Base-by-base conservation (phyloP, 2,888 invertebrate genomes). In the Empis livida region DNA sequence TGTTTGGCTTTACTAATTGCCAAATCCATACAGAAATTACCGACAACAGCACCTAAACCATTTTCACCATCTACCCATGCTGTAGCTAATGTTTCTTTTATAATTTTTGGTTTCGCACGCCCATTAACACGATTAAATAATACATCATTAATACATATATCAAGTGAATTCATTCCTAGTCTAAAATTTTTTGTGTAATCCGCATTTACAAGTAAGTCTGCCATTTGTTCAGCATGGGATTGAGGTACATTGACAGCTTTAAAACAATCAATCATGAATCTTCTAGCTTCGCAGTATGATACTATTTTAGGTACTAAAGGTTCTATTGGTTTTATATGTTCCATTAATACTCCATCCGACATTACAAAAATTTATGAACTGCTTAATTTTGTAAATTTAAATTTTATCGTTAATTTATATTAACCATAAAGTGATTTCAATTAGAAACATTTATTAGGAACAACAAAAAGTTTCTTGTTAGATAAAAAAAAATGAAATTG, bases 171-270 rank as follows among this genome's bases (percentile, higher is more conserved):
- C 58, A 92, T 77, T 11, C 92, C 92, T 65, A 92, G 91, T 57
- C 89, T 90, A 56, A 82, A 88, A 60, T 91, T 90, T 0, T 91
- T 90, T 42, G 85, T 70, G 57, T 80, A 75, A 62, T 92, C 91
- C 1, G 90, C 89, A 27, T 76, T 79, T 44, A 81, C 73, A 43
- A 90, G 66, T 44, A 85, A 75, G 56, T 83, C 78, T 0, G 82
- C 84, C 55, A 85, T 73, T 2, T 72, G 73, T 17, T 67, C 59
- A 0, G 85, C 84, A 64, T 86, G 78, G 2, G 68, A 67, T 47
- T 62, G 56, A 4, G 75, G 73, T 1, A 81, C 74, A 2, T 82
- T 83, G 4, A 76, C 79, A 9, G 78, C 77, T 45, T 63, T 63
- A 72, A 89, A 76, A 59, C 84, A 84, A 43, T 82, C 79, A 35